These are phyloP conservation scores for Polydrusus cervinus DNA, from an alignment of 2,888 invertebrate genomes.

Conservation along the genomic window DNA sequence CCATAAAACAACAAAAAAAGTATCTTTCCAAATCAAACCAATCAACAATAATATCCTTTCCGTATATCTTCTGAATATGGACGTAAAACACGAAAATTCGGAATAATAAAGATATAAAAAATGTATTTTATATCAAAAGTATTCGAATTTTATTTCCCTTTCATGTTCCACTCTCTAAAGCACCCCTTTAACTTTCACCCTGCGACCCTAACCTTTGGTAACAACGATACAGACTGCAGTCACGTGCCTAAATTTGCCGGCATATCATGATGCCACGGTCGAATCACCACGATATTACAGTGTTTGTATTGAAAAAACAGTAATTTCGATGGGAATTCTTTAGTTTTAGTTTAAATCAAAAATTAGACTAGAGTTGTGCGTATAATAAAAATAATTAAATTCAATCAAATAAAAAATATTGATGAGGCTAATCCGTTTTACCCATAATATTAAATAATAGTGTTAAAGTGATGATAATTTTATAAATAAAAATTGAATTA, in stretches of 20 bases:
- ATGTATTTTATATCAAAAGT: background rate
- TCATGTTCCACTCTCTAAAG: background rate
- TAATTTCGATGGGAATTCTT: slow-evolving; percentile 33
- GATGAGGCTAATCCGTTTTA: too few relatives aligned
- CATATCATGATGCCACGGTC: slow-evolving; percentile 41
- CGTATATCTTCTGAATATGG: too few relatives aligned
- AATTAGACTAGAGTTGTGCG: background rate
- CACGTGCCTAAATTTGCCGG: slow-evolving; percentile 47
- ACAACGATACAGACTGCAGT: slow-evolving; percentile 29
- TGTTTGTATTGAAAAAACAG: slow-evolving; percentile 53
- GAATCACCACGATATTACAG: slow-evolving; percentile 42
- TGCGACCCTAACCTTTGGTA: slow-evolving; percentile 39
- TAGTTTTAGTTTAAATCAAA: slow-evolving; percentile 19
- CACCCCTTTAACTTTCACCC: slow-evolving; percentile 2
- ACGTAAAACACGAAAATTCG: too few relatives aligned
- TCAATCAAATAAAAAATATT: too few relatives aligned
- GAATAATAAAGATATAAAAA: background rate
- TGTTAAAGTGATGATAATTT: too few relatives aligned
- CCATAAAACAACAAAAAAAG: too few relatives aligned
- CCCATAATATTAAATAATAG: too few relatives aligned
- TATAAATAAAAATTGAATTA: too few relatives aligned
- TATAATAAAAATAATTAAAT: background rate
- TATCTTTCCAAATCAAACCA: too few relatives aligned
- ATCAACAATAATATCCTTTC: too few relatives aligned
- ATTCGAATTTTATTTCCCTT: background rate